These are phyloP conservation scores for Lutjanus argentimaculatus DNA, from an alignment of 2,797 vertebrate genomes.

Conservation along the genomic window DNA sequence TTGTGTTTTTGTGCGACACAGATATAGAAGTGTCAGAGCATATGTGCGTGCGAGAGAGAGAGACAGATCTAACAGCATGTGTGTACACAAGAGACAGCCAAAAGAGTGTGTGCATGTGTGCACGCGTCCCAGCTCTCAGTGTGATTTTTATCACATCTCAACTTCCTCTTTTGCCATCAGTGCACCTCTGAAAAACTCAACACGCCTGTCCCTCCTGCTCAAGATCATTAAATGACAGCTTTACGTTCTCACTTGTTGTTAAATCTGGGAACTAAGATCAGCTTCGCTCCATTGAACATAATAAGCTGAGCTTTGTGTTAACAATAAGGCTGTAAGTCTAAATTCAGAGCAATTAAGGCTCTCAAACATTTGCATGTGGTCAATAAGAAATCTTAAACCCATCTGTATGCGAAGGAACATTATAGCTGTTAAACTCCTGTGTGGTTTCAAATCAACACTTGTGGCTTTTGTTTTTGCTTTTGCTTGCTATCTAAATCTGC, in stretches of 20 bases:
- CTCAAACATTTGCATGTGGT: background rate
- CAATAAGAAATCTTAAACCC: background rate
- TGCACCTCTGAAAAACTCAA: background rate
- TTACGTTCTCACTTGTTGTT: background rate
- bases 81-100: constrained; percentile 2
- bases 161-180: constrained; percentile 8
- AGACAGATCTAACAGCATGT: constrained; percentile 13
- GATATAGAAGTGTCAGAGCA: constrained; percentile 22
- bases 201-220: background rate
- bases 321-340: background rate
- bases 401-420: background rate
- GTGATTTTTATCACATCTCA: constrained; percentile 11
- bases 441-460: background rate
- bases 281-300: background rate
- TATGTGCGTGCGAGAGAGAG: constrained; percentile 9
- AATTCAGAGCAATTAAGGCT: background rate
- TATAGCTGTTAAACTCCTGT: background rate
- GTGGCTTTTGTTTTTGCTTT: background rate
- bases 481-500: background rate
- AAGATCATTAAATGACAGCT: background rate
- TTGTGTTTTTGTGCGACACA: constrained; percentile 10
- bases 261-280: background rate
- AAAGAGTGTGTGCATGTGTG: background rate
- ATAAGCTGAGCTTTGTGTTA: background rate
- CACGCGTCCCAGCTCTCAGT: background rate